These are phyloP conservation scores for Dryobotodes eremita DNA, from an alignment of 2,888 invertebrate genomes.

Conservation along the genomic window DNA sequence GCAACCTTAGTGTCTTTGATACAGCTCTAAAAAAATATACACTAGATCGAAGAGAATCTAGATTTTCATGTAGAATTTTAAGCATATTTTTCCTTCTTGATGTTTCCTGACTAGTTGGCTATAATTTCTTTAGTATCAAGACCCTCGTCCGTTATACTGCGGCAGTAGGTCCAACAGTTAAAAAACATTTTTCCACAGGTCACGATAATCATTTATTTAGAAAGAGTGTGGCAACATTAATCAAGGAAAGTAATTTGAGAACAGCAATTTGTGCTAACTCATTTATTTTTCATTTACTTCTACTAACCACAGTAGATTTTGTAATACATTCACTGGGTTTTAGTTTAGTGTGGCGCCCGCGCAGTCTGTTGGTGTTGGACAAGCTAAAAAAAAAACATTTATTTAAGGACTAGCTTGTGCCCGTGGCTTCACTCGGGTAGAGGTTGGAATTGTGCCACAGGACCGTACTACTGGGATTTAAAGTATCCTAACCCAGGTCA, in stretches of 20 bases:
- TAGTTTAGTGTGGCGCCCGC: constrained; percentile 20
- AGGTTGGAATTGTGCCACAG: too few relatives aligned
- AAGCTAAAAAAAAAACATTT: background rate
- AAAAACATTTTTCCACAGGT: constrained; percentile 44
- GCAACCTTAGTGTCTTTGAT: background rate
- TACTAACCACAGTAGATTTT: constrained; percentile 64
- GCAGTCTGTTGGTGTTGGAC: constrained; percentile 6
- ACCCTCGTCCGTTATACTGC: background rate
- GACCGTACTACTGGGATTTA: too few relatives aligned
- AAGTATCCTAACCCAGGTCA: too few relatives aligned
- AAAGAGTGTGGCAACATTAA: constrained; percentile 66
- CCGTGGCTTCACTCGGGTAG: background rate
- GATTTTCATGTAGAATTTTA: background rate
- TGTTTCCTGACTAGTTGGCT: background rate
- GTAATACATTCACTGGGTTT: constrained; percentile 49
- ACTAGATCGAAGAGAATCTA: background rate
- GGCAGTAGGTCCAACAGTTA: background rate
- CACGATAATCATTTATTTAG: constrained; percentile 60
- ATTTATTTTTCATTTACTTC: constrained; percentile 69
- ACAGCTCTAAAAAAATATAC: background rate
- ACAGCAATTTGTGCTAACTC: constrained; percentile 64
- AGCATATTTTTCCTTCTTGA: background rate
- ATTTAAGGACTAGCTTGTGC: background rate
- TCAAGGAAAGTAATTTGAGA: constrained; percentile 68
- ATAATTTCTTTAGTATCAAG: background rate